Conservation (phyloP, 1,140 invertebrate genomes). For the Sesamia nonagrioides region DNA sequence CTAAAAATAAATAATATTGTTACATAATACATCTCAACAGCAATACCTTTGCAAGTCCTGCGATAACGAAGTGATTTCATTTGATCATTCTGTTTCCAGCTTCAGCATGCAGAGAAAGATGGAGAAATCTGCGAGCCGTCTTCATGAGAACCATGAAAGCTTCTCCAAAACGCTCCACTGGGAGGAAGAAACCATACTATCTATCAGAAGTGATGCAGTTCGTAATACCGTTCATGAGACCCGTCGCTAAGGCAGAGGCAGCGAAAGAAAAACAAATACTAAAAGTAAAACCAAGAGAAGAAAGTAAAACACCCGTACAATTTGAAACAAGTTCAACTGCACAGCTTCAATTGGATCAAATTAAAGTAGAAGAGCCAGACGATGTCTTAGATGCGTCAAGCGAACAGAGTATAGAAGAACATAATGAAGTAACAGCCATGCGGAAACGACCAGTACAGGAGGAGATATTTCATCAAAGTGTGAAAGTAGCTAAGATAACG, state of each 20-base stretch:
- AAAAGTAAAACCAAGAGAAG: neutral
- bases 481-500: neutral
- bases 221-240: conserved; percentile 42
- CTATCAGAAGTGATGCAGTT: conserved; percentile 50
- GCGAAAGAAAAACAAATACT: conserved; percentile 5
- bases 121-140: conserved; percentile 49
- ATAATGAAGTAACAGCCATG: neutral
- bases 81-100: conserved; percentile 24
- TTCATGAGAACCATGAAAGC: conserved; percentile 50
- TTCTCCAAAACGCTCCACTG: neutral
- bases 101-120: conserved; percentile 45
- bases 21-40: too few relatives aligned
- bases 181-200: conserved; percentile 45
- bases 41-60: too few relatives aligned
- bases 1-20: too few relatives aligned
- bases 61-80: neutral
- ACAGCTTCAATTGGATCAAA: neutral
- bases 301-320: neutral
- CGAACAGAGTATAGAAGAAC: neutral
- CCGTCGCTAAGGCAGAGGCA: conserved; percentile 7
- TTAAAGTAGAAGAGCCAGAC: conserved; percentile 5
- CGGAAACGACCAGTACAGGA: neutral
- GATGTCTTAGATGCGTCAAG: neutral
- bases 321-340: neutral
- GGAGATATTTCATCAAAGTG: neutral